phyloP scores from a whole-genome alignment of 2,888 invertebrate species.

The Hipparchia semele region DNA sequence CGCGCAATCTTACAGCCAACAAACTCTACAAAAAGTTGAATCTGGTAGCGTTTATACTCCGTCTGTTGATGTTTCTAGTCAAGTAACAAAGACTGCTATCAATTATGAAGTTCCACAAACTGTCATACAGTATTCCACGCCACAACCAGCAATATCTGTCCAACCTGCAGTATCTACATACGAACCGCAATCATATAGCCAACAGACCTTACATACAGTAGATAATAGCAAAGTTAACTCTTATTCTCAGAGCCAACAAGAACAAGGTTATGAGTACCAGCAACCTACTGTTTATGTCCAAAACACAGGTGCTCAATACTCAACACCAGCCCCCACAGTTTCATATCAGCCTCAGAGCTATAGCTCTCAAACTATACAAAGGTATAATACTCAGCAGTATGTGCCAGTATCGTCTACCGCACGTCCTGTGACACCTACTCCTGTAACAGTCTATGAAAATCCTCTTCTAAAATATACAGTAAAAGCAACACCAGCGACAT shows the following conservation, averaged over 20 bases:
- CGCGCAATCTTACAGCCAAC: constrained; percentile 46
- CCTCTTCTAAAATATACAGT: constrained; percentile 44
- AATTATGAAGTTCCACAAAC: constrained; percentile 44
- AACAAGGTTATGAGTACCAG: constrained; percentile 58
- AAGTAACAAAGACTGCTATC: constrained; percentile 26
- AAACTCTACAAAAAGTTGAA: constrained; percentile 62
- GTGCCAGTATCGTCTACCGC: constrained; percentile 39
- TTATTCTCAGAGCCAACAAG: constrained; percentile 48
- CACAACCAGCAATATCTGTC: constrained; percentile 53
- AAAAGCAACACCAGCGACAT: constrained; percentile 39
- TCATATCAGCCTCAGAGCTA: constrained; percentile 64
- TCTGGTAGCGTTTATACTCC: constrained; percentile 46
- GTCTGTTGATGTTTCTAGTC: constrained; percentile 45
- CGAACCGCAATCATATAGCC: constrained; percentile 61
- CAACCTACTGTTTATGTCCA: constrained; percentile 45
- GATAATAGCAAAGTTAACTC: constrained; percentile 58
- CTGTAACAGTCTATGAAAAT: constrained; percentile 44
- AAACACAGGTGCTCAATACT: constrained; percentile 35
- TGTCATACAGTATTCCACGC: constrained; percentile 49
- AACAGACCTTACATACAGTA: constrained; percentile 65
- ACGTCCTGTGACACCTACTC: constrained; percentile 39
- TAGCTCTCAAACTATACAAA: constrained; percentile 59
- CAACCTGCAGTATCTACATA: constrained; percentile 60
- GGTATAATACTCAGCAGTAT: constrained; percentile 33
- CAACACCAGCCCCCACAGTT: constrained; percentile 42